Percentiles rank a stretch among this genome's conserved stretches.
These are phyloP conservation scores for Pseudochromis fuscus DNA, from an alignment of 2,797 vertebrate species.

Conservation along the genomic window DNA sequence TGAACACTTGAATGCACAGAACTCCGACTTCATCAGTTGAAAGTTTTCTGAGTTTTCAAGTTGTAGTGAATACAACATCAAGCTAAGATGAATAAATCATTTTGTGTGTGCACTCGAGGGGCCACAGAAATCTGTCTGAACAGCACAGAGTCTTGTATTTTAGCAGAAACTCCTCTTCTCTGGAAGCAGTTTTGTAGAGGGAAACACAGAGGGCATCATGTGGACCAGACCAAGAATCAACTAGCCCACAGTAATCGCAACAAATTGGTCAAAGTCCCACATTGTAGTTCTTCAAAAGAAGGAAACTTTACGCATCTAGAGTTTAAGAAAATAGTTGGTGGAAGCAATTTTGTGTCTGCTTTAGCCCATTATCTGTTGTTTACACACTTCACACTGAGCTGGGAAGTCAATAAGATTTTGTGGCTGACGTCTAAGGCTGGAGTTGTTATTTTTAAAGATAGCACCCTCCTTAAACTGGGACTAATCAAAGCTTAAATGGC, in stretches of 20 bases:
- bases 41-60: slow-evolving; percentile 45
- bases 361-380: slow-evolving; percentile 66
- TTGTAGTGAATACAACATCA: slow-evolving; percentile 57
- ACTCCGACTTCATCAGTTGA: slow-evolving; percentile 42
- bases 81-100: slow-evolving; percentile 53
- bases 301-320: slow-evolving; percentile 27
- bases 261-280: slow-evolving; percentile 30
- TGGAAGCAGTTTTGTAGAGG: slow-evolving; percentile 40
- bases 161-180: slow-evolving; percentile 19
- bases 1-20: slow-evolving; percentile 52
- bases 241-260: slow-evolving; percentile 36
- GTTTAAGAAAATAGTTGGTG: slow-evolving; percentile 44
- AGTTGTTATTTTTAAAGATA: slow-evolving; percentile 64
- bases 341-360: slow-evolving; percentile 55
- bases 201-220: slow-evolving; percentile 33
- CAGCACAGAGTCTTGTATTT: slow-evolving; percentile 31
- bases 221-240: slow-evolving; percentile 22
- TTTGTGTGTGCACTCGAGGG: slow-evolving; percentile 19
- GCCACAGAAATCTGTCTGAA: slow-evolving; percentile 28
- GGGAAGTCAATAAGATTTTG: slow-evolving; percentile 57
- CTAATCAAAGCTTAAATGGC: slow-evolving; percentile 62
- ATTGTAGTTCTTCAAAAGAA: slow-evolving; percentile 34
- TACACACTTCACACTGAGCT: slow-evolving; percentile 51
- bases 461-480: slow-evolving; percentile 50
- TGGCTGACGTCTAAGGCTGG: slow-evolving; percentile 46